Evolutionary conservation across 2,113 vertebrate genomes (phyloP).

Genomic region (Odontophorus gujanensis): DNA sequence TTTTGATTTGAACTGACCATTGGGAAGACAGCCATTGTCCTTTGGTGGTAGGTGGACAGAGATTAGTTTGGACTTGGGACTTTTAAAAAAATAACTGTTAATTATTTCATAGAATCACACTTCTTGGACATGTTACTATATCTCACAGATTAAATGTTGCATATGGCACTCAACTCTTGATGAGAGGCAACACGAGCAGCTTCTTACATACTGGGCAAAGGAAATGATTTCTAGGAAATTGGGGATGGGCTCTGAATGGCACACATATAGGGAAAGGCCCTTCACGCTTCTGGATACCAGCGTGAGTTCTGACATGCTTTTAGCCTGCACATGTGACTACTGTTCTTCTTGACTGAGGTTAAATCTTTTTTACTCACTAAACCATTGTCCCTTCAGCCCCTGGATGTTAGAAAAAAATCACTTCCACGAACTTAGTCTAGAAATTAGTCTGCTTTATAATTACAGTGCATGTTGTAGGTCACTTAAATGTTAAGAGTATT

Average conservation of each 20-base stretch:
- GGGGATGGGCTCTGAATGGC: neutral
- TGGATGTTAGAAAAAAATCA: no score
- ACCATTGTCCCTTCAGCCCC: neutral
- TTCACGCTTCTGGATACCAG: neutral
- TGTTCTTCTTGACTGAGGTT: neutral
- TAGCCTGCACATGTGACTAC: neutral
- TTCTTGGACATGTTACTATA: neutral
- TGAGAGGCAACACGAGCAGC: neutral
- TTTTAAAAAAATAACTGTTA: neutral
- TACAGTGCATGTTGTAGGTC: neutral
- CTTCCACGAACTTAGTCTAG: no score
- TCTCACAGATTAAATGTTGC: neutral
- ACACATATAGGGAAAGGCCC: neutral
- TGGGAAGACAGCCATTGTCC: neutral
- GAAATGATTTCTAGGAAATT: neutral
- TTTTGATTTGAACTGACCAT: neutral
- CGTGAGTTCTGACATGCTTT: neutral
- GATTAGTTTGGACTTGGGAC: neutral
- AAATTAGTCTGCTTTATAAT: constrained; percentile 28
- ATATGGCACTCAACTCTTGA: neutral
- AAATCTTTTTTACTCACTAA: neutral
- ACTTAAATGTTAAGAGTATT: neutral
- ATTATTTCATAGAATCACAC: neutral
- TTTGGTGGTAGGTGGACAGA: neutral
- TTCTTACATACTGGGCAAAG: neutral